These are phyloP conservation scores for Himalopsyche phryganea DNA, from an alignment of 1,140 invertebrate genomes.

Conservation along the genomic window DNA sequence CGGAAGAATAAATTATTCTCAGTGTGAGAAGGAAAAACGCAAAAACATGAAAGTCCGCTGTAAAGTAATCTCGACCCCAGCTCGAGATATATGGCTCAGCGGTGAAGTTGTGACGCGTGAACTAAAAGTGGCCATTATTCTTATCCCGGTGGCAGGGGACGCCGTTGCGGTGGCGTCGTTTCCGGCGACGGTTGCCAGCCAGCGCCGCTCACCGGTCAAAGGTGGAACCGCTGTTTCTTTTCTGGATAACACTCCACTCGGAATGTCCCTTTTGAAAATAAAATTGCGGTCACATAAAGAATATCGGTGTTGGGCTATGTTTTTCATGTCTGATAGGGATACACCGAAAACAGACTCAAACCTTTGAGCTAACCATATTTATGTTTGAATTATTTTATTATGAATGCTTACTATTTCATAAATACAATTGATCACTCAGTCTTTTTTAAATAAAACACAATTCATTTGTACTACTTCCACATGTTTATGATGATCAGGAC, in stretches of 20 bases:
- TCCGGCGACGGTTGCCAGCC: neutral
- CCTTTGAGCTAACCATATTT: too few relatives aligned
- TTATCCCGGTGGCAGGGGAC: slow-evolving; percentile 2
- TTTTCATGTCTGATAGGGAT: too few relatives aligned
- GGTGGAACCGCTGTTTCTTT: neutral
- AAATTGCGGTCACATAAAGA: neutral
- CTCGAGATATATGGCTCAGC: slow-evolving; percentile 20
- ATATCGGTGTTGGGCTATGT: neutral
- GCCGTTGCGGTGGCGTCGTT: slow-evolving; percentile 1
- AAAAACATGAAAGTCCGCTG: neutral
- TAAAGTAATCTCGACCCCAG: neutral
- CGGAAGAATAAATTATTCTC: neutral
- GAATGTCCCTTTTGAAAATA: neutral
- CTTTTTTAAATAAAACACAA: too few relatives aligned
- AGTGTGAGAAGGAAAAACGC: neutral
- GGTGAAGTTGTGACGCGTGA: slow-evolving; percentile 16
- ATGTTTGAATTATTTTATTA: too few relatives aligned
- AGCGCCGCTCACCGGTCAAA: too few relatives aligned
- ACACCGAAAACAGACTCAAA: too few relatives aligned
- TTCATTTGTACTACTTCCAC: too few relatives aligned
- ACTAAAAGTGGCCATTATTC: slow-evolving; percentile 30
- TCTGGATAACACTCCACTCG: neutral
- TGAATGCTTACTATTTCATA: too few relatives aligned
- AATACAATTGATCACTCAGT: too few relatives aligned
- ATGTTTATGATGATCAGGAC: too few relatives aligned